A percentile compares a stretch with the other conserved stretches of the same genome.
These are phyloP conservation scores for Chamaedrilus cognettii DNA, from an alignment of 2,888 invertebrate species.

Conservation along the genomic window DNA sequence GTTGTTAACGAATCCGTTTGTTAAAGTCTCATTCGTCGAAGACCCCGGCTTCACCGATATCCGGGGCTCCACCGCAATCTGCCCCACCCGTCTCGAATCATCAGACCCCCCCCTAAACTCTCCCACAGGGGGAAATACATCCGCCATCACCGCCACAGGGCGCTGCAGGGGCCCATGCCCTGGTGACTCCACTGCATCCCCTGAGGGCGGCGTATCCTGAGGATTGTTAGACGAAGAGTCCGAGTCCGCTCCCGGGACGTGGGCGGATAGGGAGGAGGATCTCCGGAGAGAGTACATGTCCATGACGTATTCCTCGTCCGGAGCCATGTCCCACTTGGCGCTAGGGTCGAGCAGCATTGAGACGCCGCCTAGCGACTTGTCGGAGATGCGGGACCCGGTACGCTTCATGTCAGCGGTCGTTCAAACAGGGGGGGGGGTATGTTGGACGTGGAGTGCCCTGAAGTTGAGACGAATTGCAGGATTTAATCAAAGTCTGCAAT, in stretches of 20 bases:
- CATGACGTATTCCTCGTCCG: conserved; percentile 23
- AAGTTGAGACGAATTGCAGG: too few relatives aligned
- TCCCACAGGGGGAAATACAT: too few relatives aligned
- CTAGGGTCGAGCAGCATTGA: conserved; percentile 24
- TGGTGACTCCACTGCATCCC: neutral
- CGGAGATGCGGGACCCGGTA: neutral
- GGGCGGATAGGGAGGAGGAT: neutral
- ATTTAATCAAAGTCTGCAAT: too few relatives aligned
- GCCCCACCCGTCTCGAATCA: too few relatives aligned
- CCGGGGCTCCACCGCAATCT: too few relatives aligned
- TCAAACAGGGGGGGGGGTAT: neutral
- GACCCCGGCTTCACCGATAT: too few relatives aligned
- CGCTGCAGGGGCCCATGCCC: too few relatives aligned
- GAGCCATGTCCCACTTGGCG: conserved; percentile 17
- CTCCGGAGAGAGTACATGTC: conserved; percentile 15
- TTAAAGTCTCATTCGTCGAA: neutral
- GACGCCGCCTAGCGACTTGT: conserved; percentile 20
- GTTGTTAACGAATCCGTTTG: neutral
- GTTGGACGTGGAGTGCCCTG: too few relatives aligned
- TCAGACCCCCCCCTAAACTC: too few relatives aligned
- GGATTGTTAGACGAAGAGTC: too few relatives aligned
- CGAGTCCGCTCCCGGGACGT: neutral
- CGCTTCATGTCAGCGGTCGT: neutral
- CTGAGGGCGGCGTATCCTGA: neutral
- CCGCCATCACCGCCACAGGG: too few relatives aligned